phyloP scores from a whole-genome alignment of 2,797 vertebrate species.

The Coregonus suidteri region DNA sequence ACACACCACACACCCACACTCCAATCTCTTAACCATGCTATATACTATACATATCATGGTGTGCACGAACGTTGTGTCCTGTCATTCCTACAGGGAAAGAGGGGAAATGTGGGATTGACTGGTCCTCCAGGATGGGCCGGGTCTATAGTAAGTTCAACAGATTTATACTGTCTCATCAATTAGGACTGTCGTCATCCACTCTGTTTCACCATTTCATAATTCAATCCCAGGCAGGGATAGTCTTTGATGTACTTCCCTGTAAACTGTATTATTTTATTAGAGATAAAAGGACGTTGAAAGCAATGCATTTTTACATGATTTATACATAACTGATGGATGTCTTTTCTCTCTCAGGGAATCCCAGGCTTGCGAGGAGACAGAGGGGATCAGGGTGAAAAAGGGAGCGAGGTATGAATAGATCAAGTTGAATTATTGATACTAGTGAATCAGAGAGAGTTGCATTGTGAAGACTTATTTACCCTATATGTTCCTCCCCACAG shows the following conservation, averaged over 20 bases:
- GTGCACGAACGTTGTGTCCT: conserved; percentile 10
- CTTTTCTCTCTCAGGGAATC: conserved; percentile 71
- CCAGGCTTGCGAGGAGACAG: conserved; percentile 74
- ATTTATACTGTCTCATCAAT: neutral
- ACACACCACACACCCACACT: neutral
- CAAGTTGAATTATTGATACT: neutral
- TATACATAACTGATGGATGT: neutral
- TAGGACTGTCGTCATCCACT: neutral
- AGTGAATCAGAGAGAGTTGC: neutral
- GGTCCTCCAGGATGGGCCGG: conserved; percentile 82
- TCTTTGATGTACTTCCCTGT: neutral
- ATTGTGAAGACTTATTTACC: neutral
- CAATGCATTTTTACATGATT: neutral
- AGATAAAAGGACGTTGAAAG: neutral
- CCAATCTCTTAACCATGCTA: neutral
- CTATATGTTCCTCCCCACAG: conserved; percentile 59
- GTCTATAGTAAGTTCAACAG: conserved; percentile 74
- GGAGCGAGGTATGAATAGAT: conserved; percentile 34
- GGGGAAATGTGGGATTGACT: conserved; percentile 69
- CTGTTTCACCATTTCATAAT: neutral
- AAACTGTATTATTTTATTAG: neutral
- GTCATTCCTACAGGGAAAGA: conserved; percentile 71
- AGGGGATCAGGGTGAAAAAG: conserved; percentile 77
- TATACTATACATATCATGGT: neutral
- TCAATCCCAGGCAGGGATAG: neutral